These are phyloP conservation scores for Matsumyia berberina DNA, from an alignment of 2,888 invertebrate species.

Conservation along the genomic window DNA sequence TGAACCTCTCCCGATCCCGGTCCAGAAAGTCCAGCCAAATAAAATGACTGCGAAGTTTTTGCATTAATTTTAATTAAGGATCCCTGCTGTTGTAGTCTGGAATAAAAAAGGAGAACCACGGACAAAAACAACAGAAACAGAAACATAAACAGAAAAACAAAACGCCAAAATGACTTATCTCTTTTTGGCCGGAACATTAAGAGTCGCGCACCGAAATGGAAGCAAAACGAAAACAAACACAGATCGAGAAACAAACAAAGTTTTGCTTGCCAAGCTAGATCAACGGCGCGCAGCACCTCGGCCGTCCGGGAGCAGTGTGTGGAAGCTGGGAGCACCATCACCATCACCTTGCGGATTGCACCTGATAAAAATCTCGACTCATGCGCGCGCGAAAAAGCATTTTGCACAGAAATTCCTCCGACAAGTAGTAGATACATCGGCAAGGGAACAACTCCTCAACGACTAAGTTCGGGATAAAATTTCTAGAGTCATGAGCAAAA, in stretches of 20 bases:
- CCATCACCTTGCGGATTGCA: slow-evolving; percentile 78
- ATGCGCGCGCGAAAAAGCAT: slow-evolving; percentile 75
- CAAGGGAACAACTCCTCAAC: slow-evolving; percentile 17
- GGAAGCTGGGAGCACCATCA: slow-evolving; percentile 56
- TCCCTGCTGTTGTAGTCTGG: slow-evolving; percentile 53
- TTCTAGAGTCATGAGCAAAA: slow-evolving; percentile 79
- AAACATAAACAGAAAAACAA: slow-evolving; percentile 47
- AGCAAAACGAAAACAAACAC: slow-evolving; percentile 69
- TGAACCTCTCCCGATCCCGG: slow-evolving; percentile 55
- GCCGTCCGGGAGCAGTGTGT: slow-evolving; percentile 42
- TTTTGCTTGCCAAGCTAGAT: slow-evolving; percentile 43
- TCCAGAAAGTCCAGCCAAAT: slow-evolving; percentile 53
- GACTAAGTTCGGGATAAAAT: slow-evolving; percentile 74
- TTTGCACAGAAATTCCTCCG: slow-evolving; percentile 71
- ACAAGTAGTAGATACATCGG: slow-evolving; percentile 10
- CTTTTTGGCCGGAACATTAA: slow-evolving; percentile 74
- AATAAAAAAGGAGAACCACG: slow-evolving; percentile 30
- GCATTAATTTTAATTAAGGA: slow-evolving; percentile 79
- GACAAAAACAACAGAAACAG: slow-evolving; percentile 19
- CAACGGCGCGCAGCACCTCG: slow-evolving; percentile 5
- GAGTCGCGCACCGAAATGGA: slow-evolving; percentile 74
- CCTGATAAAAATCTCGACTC: slow-evolving; percentile 79
- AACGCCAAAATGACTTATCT: slow-evolving; percentile 71
- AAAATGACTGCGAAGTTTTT: slow-evolving; percentile 77
- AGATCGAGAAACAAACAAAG: slow-evolving; percentile 60